A percentile compares a stretch with the other conserved stretches of the same genome.
These are phyloP conservation scores for Hiodon alosoides DNA, from an alignment of 2,113 vertebrate genomes.

Conservation along the genomic window DNA sequence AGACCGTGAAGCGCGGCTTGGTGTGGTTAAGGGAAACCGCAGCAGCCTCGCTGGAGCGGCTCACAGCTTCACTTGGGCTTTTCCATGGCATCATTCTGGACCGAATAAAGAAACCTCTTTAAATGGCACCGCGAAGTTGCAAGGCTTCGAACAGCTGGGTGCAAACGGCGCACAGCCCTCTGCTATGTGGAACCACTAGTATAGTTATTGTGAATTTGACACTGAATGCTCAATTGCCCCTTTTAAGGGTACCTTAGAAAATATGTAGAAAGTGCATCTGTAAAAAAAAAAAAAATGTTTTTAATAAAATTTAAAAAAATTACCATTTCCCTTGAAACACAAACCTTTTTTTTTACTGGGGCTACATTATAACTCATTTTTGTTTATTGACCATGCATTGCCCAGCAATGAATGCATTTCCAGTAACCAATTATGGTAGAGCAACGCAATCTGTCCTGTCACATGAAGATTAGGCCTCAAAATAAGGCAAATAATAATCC, in stretches of 20 bases:
- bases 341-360: constrained; percentile 1
- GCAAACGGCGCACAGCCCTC: constrained; percentile 32
- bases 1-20: constrained; percentile 20
- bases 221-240: not conserved
- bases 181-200: too few relatives aligned
- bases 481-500: constrained; percentile 37
- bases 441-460: constrained; percentile 42
- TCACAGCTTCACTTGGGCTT: constrained; percentile 46
- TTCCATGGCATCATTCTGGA: constrained; percentile 53
- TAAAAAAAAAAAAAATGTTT: not conserved
- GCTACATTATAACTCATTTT: constrained; percentile 40
- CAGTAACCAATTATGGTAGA: constrained; percentile 49
- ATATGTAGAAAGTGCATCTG: not conserved
- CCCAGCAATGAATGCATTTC: constrained; percentile 40
- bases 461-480: constrained; percentile 43
- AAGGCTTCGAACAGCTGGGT: constrained; percentile 48
- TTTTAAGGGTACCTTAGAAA: constrained; percentile 24
- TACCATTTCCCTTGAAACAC: not conserved
- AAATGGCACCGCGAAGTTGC: constrained; percentile 38
- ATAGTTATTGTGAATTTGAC: too few relatives aligned
- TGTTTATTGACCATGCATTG: too few relatives aligned
- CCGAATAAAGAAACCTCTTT: constrained; percentile 47
- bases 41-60: constrained; percentile 29
- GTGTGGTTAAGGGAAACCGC: constrained; percentile 30
- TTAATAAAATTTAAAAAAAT: not conserved